A percentile compares a stretch with the other conserved stretches of the same genome.
Conservation (phyloP, 1,140 invertebrate genomes). For the Contarinia nasturtii region DNA sequence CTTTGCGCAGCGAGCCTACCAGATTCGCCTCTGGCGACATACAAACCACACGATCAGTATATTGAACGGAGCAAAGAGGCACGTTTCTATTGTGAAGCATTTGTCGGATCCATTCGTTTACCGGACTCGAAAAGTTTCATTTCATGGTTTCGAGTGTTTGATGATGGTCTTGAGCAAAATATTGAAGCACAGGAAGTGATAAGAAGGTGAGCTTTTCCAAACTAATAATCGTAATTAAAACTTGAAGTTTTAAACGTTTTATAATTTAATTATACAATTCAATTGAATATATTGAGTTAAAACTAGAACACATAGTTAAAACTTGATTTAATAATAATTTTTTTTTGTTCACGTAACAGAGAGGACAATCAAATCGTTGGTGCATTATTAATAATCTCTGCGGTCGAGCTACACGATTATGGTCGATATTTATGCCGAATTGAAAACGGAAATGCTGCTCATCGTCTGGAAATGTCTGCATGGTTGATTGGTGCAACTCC, state of each 20-base stretch:
- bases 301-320: too few species aligned
- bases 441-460: slow-evolving; percentile 3
- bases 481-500: not conserved
- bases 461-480: slow-evolving; percentile 5
- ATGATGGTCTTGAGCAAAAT: not conserved
- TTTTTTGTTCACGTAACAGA: too few species aligned
- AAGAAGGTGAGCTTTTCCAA: not conserved
- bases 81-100: slow-evolving; percentile 53
- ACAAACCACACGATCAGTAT: slow-evolving; percentile 30
- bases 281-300: too few species aligned
- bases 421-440: slow-evolving; percentile 40
- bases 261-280: too few species aligned
- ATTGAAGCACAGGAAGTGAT: slow-evolving; percentile 2
- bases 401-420: slow-evolving; percentile 38
- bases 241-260: too few species aligned
- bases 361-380: slow-evolving; percentile 48
- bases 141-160: slow-evolving; percentile 3
- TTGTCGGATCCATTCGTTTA: slow-evolving; percentile 33
- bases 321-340: too few species aligned
- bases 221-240: too few species aligned
- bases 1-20: slow-evolving; percentile 30
- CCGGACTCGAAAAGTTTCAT: slow-evolving; percentile 2
- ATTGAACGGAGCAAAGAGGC: slow-evolving; percentile 32
- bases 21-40: slow-evolving; percentile 32
- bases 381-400: slow-evolving; percentile 40